phyloP scores from a whole-genome alignment of 37 sponge, comb jelly and placozoan species.

The Beroe forskalii region DNA sequence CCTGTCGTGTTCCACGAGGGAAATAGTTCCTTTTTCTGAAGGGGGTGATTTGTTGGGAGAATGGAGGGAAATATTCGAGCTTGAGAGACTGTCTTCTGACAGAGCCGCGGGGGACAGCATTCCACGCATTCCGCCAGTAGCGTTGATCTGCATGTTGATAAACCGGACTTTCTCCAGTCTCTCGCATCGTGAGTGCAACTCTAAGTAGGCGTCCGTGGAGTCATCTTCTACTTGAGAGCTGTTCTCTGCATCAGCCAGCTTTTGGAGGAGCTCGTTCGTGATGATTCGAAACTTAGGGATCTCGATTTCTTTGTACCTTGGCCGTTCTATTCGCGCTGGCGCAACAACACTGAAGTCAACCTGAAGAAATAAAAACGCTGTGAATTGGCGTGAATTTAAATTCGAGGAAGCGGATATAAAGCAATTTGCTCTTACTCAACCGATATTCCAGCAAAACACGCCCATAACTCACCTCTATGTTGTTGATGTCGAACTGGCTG shows the following conservation, averaged over 20 bases:
- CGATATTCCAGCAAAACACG: no score
- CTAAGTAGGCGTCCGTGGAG: not conserved
- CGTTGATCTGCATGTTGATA: slow-evolving; percentile 64
- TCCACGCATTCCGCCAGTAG: slow-evolving; percentile 15
- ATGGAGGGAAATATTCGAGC: not conserved
- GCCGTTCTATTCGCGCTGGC: slow-evolving; percentile 58
- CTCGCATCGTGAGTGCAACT: slow-evolving; percentile 46
- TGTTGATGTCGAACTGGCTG: slow-evolving; percentile 43
- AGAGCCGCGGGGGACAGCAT: not conserved
- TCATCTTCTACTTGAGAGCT: not conserved
- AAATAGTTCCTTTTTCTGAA: slow-evolving; percentile 45
- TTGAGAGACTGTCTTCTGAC: not conserved
- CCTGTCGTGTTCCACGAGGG: slow-evolving; percentile 1
- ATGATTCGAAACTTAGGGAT: slow-evolving; percentile 59
- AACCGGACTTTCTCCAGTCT: slow-evolving; percentile 56
- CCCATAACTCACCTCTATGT: slow-evolving; percentile 45
- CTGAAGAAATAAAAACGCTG: no score
- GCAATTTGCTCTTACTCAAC: no score
- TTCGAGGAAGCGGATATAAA: no score
- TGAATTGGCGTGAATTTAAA: no score
- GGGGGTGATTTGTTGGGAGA: slow-evolving; percentile 36
- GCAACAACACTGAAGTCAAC: slow-evolving; percentile 61
- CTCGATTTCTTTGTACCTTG: slow-evolving; percentile 51
- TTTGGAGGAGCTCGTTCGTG: not conserved
- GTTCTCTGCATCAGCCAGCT: not conserved